Conservation (phyloP, 2,888 invertebrate species). For the Lycaena phlaeas region DNA sequence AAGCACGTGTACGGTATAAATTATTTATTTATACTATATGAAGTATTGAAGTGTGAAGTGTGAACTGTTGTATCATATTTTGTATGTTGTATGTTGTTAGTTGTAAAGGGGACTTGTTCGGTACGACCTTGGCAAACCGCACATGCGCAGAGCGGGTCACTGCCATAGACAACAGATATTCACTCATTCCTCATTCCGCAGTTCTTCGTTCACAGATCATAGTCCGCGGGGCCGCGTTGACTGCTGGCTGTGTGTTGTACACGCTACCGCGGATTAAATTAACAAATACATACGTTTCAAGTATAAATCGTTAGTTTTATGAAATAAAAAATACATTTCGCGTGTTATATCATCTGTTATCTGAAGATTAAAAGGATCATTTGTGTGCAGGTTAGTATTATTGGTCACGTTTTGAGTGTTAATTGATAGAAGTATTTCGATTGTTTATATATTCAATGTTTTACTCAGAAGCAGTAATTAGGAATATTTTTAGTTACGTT, state of each 20-base stretch:
- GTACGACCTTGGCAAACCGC: constrained; percentile 50
- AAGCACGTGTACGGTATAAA: no score
- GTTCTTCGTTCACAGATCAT: constrained; percentile 22
- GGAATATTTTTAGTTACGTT: neutral
- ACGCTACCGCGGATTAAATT: constrained; percentile 13
- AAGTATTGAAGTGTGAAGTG: no score
- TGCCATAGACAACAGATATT: constrained; percentile 30
- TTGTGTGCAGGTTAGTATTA: neutral
- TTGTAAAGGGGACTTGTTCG: constrained; percentile 24
- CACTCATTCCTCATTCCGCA: constrained; percentile 24
- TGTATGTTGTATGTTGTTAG: no score
- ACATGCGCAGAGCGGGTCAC: constrained; percentile 39
- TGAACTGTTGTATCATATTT: constrained; percentile 11
- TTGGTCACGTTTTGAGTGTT: neutral
- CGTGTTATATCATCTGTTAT: neutral
- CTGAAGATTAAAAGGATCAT: neutral
- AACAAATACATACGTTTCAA: neutral
- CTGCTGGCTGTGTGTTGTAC: constrained; percentile 16
- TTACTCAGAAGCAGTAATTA: neutral
- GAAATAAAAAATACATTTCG: neutral
- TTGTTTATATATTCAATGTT: constrained; percentile 2
- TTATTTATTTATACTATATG: neutral
- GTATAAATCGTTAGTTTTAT: neutral
- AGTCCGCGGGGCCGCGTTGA: constrained; percentile 48
- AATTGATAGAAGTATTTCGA: neutral